Conservation (phyloP, 2,113 vertebrate species). For the Neomonachus schauinslandi region DNA sequence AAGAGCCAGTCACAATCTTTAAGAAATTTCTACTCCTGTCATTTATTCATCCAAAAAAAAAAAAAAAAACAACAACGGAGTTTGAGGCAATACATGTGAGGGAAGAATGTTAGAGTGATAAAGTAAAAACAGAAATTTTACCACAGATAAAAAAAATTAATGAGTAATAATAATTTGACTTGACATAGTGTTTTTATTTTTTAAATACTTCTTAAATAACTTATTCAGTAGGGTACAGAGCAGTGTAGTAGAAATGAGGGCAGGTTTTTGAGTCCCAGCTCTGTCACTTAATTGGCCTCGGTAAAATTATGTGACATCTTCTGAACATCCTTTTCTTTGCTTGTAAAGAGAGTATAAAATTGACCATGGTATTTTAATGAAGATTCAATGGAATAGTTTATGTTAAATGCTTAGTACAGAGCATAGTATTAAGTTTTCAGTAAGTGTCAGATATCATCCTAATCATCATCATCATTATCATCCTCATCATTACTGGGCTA, state of each 20-base stretch:
- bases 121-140: background rate
- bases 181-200: background rate
- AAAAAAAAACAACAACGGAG: background rate
- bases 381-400: background rate
- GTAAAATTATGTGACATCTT: background rate
- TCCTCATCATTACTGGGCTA: background rate
- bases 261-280: background rate
- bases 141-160: background rate
- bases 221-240: background rate
- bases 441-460: background rate
- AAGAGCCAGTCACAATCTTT: background rate
- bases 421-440: background rate
- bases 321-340: background rate
- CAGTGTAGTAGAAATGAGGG: background rate
- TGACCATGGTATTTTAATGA: conserved; percentile 14
- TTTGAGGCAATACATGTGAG: background rate
- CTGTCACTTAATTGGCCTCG: background rate
- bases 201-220: background rate
- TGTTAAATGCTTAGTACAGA: background rate
- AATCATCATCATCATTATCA: background rate
- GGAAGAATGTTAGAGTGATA: background rate
- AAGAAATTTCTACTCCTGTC: background rate
- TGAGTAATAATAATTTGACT: background rate
- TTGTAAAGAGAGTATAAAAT: background rate
- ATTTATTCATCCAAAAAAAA: background rate